Percentiles rank a stretch among this genome's conserved stretches.
These are phyloP conservation scores for Rhynchophorus ferrugineus DNA, from an alignment of 1,140 invertebrate species.

Conservation along the genomic window DNA sequence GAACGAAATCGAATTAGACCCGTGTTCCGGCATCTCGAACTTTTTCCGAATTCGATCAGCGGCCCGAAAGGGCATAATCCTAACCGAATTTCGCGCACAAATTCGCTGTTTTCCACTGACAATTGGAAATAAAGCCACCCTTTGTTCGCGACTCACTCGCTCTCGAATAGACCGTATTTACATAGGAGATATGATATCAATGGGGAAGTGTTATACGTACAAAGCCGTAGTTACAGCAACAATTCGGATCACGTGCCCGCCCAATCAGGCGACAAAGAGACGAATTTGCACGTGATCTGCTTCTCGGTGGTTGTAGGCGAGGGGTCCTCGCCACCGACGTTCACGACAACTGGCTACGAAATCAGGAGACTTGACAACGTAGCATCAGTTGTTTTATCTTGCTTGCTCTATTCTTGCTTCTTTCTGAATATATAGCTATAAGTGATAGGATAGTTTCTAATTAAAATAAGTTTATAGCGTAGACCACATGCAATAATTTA, in stretches of 20 bases:
- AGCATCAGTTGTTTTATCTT: too few species aligned
- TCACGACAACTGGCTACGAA: too few species aligned
- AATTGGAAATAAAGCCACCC: slow-evolving; percentile 15
- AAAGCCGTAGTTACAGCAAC: slow-evolving; percentile 26
- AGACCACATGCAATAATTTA: too few species aligned
- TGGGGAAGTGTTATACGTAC: slow-evolving; percentile 23
- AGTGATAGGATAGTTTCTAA: too few species aligned
- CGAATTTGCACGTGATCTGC: slow-evolving; percentile 35
- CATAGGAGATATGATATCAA: slow-evolving; percentile 25
- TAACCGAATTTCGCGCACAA: slow-evolving; percentile 18
- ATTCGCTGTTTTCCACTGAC: slow-evolving; percentile 13
- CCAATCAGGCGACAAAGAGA: slow-evolving; percentile 36
- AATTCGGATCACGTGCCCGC: slow-evolving; percentile 35
- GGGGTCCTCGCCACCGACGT: too few species aligned
- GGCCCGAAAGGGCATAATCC: not conserved
- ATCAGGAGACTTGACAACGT: too few species aligned
- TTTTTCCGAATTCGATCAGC: not conserved
- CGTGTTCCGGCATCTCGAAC: too few species aligned
- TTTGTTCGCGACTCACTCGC: slow-evolving; percentile 9
- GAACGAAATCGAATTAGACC: too few species aligned
- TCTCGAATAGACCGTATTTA: slow-evolving; percentile 21
- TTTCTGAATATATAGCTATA: too few species aligned
- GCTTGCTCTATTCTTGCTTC: too few species aligned
- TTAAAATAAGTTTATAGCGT: too few species aligned
- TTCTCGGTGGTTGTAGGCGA: too few species aligned